Evolutionary conservation across 2,113 vertebrate species (phyloP), one percentile per base, ranked within the genome.

Genomic region (Pyxicephalus adspersus): DNA sequence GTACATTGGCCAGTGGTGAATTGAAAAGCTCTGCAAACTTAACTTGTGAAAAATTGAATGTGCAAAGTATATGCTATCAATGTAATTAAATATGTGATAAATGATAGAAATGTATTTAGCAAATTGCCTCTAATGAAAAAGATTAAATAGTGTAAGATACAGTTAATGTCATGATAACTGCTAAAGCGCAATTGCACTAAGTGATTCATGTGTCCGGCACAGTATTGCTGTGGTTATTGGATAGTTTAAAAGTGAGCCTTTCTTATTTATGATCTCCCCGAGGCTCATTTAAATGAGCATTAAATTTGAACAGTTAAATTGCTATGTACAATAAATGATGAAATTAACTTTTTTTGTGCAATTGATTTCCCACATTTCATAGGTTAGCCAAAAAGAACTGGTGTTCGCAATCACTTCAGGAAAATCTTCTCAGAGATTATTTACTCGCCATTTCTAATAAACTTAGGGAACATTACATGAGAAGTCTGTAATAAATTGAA

Each of bases 211-310:
- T 55, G 64, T 67, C 64, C 66, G 26, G 65, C 66, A 63, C 77
- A 80, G 45, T 80, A 71, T 80, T 80, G 65, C 57, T 61, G 66
- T 50, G 66, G 55, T 71, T 71, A 71, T 71, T 71, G 52, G 23
- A 68, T 63, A 80, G 66, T 71, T 71, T 80, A 71, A 70, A 63
- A 80, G 65, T 80, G 65, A 70, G 77, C 25, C 25, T 64, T 61
- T 72, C 66, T 80, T 63, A 70, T 80, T 80, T 80, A 80, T 80
- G 66, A 34, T 71, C 66, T 80, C 77, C 77, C 77, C 58, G 45
- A 71, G 77, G 77, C 66, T 71, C 77, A 80, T 80, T 80, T 63
- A 80, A 80, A 71, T 61, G 38, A 50, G 57, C 77, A 71, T 80
- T 71, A 80, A 60, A 80, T 58, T 61, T 72, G 34, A 80, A 71